Base-by-base conservation (phyloP, 2,797 vertebrate species). In the Arctocebus calabarensis region DNA sequence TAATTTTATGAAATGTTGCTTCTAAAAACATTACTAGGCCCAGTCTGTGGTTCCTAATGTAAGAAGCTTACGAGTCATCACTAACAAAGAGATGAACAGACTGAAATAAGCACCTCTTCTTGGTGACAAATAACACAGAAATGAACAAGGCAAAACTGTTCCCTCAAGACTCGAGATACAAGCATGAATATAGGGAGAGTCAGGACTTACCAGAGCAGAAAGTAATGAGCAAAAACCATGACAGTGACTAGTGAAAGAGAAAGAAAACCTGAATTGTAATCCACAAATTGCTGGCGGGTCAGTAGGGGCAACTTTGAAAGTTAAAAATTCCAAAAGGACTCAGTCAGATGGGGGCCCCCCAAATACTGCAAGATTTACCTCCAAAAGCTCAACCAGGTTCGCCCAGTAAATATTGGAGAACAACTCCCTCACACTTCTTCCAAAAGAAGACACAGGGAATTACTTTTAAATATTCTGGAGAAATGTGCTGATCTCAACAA, bases 1-100 rank as follows among this genome's bases (percentile, higher is more conserved):
- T 66, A 68, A 71, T 61, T 83, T 89, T 87, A 95, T 61, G 59
- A 61, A 94, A 77, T 68, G 92, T 43, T 62, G 90, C 52, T 88
- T 94, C 52, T 84, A 32, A 52, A 79, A 79, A 64, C 73, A 88
- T 90, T 68, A 94, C 87, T 81, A 84, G 84, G 71, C 83, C 52
- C 77, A 32, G 29, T 85, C 64, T 79, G 73, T 22, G 71, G 66
- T 79, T 85, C 55, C 62, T 81, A 55, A 81, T 66, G 10, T 64
- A 89, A 84, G 77, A 73, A 85, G 45, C 37, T 89, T 37, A 22
- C 25, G 89, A 79, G 59, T 57, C 55, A n/a, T 34, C 64, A 59
- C 37, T 66, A 25, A 85, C 89, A 92, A 73, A 91, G 71, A 66
- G 19, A 25, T 70, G 14, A 78, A n/a, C 37, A 66, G 81, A 29